Percentiles rank a stretch among this genome's conserved stretches.
Evolutionary conservation across 2,888 invertebrate species (phyloP).

Genomic region (Lutraria lutraria): DNA sequence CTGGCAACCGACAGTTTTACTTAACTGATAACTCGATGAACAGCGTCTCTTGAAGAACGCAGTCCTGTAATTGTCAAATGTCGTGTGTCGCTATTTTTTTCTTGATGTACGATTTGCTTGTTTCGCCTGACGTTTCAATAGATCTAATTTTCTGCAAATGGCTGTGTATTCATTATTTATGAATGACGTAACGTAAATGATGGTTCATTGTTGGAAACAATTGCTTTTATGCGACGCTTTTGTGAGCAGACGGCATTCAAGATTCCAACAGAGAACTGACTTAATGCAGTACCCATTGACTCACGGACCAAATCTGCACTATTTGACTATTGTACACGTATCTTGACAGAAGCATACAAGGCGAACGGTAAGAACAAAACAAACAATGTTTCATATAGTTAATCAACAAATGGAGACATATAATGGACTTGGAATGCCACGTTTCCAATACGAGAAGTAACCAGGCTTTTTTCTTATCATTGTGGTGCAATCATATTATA

Average conservation of each 20-base stretch:
- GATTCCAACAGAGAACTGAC: not conserved
- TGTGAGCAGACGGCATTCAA: not conserved
- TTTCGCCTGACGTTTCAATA: conserved; percentile 17
- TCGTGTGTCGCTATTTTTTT: conserved; percentile 22
- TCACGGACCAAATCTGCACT: not conserved
- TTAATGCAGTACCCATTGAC: not conserved
- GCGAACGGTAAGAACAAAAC: too few species aligned
- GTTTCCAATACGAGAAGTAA: too few species aligned
- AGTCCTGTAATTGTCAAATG: conserved; percentile 15
- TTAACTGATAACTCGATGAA: conserved; percentile 1
- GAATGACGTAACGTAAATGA: conserved; percentile 16
- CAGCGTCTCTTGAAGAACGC: not conserved
- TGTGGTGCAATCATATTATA: too few species aligned
- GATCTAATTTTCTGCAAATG: conserved; percentile 27
- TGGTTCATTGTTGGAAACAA: conserved; percentile 7
- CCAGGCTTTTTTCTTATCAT: too few species aligned
- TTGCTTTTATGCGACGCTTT: conserved; percentile 11
- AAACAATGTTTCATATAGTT: too few species aligned
- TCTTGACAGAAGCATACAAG: too few species aligned
- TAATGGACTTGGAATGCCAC: too few species aligned
- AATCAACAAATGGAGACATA: too few species aligned
- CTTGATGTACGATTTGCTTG: conserved; percentile 25
- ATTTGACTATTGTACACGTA: not conserved
- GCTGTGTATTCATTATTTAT: conserved; percentile 23
- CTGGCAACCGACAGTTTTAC: conserved; percentile 18